phyloP scores from a whole-genome alignment of 2,113 vertebrate genomes.

The Ahaetulla prasina region DNA sequence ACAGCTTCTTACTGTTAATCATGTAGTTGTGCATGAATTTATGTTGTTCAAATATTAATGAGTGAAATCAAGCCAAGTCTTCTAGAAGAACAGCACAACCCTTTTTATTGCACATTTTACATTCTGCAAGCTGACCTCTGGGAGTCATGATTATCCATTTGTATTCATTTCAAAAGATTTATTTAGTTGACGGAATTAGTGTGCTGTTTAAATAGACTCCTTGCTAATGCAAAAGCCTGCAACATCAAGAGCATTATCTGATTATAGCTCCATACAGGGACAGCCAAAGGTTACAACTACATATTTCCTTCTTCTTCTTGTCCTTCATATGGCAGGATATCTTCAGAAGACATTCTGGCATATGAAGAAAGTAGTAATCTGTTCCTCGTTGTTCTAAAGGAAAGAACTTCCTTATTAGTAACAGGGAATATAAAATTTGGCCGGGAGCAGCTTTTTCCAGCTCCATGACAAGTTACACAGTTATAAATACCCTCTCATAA shows the following conservation, averaged over 20 bases:
- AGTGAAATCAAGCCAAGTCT: conserved; percentile 29
- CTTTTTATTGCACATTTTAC: conserved; percentile 35
- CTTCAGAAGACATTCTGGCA: conserved; percentile 47
- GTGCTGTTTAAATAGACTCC: conserved; percentile 43
- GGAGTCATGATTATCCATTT: not conserved
- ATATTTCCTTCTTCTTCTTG: conserved; percentile 40
- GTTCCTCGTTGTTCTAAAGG: not conserved
- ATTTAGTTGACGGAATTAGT: conserved; percentile 52
- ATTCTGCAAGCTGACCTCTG: conserved; percentile 37
- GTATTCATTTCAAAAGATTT: conserved; percentile 49
- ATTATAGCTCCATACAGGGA: conserved; percentile 45
- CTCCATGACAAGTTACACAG: not conserved
- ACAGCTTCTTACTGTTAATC: conserved; percentile 13
- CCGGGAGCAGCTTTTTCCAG: not conserved
- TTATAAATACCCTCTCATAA: not conserved
- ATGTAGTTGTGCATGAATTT: not conserved
- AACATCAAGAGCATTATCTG: conserved; percentile 52
- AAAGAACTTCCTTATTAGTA: not conserved
- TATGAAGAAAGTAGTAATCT: not conserved
- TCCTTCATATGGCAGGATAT: conserved; percentile 35
- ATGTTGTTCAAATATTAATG: conserved; percentile 33
- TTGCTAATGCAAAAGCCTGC: conserved; percentile 58
- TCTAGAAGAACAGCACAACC: conserved; percentile 26
- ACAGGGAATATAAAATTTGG: not conserved
- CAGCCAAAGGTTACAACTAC: conserved; percentile 32